Conservation (phyloP, 2,888 invertebrate species). For the Amblyjoppa fuscipennis region DNA sequence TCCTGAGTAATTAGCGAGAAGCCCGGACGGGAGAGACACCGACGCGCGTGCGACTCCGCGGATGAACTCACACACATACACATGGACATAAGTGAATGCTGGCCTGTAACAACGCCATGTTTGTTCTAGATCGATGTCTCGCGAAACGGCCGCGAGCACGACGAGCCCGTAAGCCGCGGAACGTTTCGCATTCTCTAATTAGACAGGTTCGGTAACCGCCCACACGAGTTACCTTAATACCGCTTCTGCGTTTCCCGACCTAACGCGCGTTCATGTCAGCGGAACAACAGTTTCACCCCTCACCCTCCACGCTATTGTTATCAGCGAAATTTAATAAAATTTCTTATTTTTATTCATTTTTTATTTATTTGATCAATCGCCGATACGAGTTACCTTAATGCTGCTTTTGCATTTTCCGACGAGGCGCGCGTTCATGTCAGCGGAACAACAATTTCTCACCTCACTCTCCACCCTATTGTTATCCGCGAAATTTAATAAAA, state of each 20-base stretch:
- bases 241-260: background rate
- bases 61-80: constrained; percentile 23
- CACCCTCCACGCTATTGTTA: too few relatives aligned
- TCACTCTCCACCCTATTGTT: too few relatives aligned
- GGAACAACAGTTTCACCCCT: background rate
- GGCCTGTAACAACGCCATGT: constrained; percentile 75
- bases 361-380: background rate
- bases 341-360: too few relatives aligned
- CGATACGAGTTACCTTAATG: constrained; percentile 11
- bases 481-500: too few relatives aligned
- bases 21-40: constrained; percentile 77
- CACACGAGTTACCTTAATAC: constrained; percentile 21
- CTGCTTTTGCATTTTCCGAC: background rate
- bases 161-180: constrained; percentile 18
- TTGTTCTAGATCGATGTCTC: constrained; percentile 82
- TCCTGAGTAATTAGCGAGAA: constrained; percentile 81
- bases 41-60: constrained; percentile 67
- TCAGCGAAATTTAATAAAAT: too few relatives aligned
- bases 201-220: constrained; percentile 72
- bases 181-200: constrained; percentile 81
- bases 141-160: constrained; percentile 55
- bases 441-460: constrained; percentile 3
- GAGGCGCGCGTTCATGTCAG: constrained; percentile 8
- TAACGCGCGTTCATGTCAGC: background rate
- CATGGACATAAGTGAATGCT: too few relatives aligned